A percentile compares a stretch with the other conserved stretches of the same genome.
phyloP scores from a whole-genome alignment of 2,888 invertebrate species.

The Coenonympha arcania region DNA sequence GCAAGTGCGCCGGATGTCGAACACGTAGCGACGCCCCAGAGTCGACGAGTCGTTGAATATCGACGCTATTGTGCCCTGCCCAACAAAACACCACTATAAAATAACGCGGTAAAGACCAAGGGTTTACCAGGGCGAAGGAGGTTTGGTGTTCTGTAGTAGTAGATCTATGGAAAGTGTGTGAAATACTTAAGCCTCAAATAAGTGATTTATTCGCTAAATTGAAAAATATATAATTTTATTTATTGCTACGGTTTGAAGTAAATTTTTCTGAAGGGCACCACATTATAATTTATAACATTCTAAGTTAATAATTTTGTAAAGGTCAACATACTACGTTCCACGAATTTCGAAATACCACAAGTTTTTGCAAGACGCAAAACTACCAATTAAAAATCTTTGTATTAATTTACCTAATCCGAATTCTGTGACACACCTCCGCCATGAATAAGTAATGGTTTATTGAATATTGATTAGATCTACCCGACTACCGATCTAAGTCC shows the following conservation, averaged over 20 bases:
- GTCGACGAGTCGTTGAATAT: constrained; percentile 92
- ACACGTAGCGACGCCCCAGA: constrained; percentile 90
- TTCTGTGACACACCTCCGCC: constrained; percentile 15
- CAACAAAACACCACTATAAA: too few species aligned
- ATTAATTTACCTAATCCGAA: constrained; percentile 1
- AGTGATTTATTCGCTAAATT: too few species aligned
- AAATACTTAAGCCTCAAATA: too few species aligned
- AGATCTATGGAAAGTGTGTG: too few species aligned
- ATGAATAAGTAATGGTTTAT: constrained; percentile 10
- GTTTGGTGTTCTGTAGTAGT: too few species aligned
- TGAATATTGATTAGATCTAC: constrained; percentile 13
- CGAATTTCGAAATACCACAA: not conserved
- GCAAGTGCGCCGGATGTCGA: constrained; percentile 90
- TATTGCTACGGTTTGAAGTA: too few species aligned
- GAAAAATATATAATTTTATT: too few species aligned
- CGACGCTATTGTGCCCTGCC: constrained; percentile 88
- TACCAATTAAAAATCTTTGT: not conserved
- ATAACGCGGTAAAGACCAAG: too few species aligned
- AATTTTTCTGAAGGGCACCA: too few species aligned
- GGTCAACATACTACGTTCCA: not conserved
- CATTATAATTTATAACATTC: too few species aligned
- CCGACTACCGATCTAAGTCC: constrained; percentile 14
- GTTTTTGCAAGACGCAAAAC: not conserved
- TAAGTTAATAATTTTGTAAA: not conserved
- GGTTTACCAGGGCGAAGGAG: too few species aligned